Base-by-base conservation (phyloP, 2,888 invertebrate species). In the Neria commutata region DNA sequence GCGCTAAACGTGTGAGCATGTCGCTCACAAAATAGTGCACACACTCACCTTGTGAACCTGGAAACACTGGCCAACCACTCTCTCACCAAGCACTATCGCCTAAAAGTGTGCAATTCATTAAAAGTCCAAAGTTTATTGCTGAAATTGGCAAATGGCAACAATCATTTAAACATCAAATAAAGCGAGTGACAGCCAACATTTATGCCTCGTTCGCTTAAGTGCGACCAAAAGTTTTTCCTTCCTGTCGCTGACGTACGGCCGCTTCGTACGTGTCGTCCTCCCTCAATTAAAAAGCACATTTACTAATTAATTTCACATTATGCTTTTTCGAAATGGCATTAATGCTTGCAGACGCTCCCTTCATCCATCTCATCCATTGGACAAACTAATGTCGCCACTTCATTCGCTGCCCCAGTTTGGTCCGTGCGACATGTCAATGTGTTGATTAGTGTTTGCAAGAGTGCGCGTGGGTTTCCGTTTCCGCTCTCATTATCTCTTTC, bases 101-200 rank as follows among this genome's bases (percentile, higher is more conserved):
- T 5, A 10, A 4, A 37, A 11, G 37, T 37, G n/a, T 37, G 29
- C 29, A 29, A 29, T 11, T 14, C 37, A 37, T 37, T 37, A 37
- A 37, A 37, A 37, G 8, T 37, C 37, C 8, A 37, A 37, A 37
- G 37, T 14, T 37, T 29, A 29, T 29, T 4, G 37, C 11, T n/a
- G n/a, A 37, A 37, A 37, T 14, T 37, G n/a, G 10, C 37, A 37
- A 42, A 14, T 14, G 37, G 11, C n/a, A 37, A 42, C 42, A 42
- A 42, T 42, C 21, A 42, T 42, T 42, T 42, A 42, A 42, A 42
- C 42, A 42, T 42, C 42, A 42, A 42, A 19, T 42, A 42, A 42
- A 42, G 42, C 42, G 21, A 6, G 6, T 42, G 42, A 42, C 42
- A 42, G 42, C 42, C n/a, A n/a, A n/a, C n/a, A n/a, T n/a, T n/a